phyloP scores from a whole-genome alignment of 2,113 vertebrate genomes.

The Xiphophorus couchianus region DNA sequence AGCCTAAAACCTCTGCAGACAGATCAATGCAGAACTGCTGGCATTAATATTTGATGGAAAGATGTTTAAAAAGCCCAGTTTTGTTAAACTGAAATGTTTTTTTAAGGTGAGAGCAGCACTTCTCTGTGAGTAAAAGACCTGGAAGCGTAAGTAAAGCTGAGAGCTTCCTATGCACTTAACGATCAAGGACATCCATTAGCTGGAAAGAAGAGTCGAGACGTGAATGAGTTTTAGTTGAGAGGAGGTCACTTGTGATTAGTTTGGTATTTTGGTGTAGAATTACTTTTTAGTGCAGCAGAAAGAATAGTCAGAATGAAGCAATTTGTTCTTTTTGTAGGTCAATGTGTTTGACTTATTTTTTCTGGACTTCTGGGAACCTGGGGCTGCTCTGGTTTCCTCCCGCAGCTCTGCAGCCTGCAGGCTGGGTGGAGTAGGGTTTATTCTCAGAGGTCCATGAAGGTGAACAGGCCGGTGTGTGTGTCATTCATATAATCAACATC shows the following conservation, averaged over 20 bases:
- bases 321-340: not conserved
- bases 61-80: not conserved
- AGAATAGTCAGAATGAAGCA: not conserved
- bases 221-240: not conserved
- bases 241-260: not conserved
- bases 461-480: not conserved
- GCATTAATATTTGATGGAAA: constrained; percentile 1
- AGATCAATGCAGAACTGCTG: not conserved
- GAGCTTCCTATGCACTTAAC: not conserved
- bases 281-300: not conserved
- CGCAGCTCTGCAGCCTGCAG: not conserved
- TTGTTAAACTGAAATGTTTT: constrained; percentile 13
- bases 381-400: not conserved
- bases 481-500: not conserved
- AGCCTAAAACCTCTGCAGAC: not conserved
- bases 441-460: not conserved
- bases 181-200: not conserved
- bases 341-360: not conserved
- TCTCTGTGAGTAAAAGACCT: not conserved
- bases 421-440: not conserved
- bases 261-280: not conserved
- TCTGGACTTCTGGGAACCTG: not conserved
- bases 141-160: not conserved
- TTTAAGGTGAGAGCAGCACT: not conserved
- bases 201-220: not conserved